A percentile compares a stretch with the other conserved stretches of the same genome.
Evolutionary conservation across 2,888 invertebrate genomes (phyloP).

Genomic region (Caenorhabditis doughertyi): DNA sequence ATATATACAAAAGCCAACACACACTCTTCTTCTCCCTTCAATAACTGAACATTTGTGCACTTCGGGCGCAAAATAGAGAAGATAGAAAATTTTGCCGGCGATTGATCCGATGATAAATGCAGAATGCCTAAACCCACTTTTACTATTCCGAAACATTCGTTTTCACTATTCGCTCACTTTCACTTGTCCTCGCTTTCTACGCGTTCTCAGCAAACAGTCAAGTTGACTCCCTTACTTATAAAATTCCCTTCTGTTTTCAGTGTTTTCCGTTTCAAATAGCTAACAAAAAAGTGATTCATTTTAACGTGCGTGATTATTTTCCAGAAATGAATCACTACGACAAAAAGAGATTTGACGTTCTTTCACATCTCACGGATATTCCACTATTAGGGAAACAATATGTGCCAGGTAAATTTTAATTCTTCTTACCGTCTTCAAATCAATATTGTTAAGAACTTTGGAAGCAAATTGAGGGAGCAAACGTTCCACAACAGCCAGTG

Average conservation of each 20-base stretch:
- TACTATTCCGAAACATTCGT: constrained; percentile 61
- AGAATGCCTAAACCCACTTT: constrained; percentile 44
- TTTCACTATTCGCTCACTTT: constrained; percentile 56
- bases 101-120: constrained; percentile 51
- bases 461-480: constrained; percentile 28
- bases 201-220: constrained; percentile 56
- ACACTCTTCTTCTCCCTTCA: not conserved
- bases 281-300: not conserved
- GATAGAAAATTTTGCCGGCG: constrained; percentile 21
- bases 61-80: constrained; percentile 17
- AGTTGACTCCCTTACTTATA: constrained; percentile 33
- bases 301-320: not conserved
- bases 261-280: constrained; percentile 6
- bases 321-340: constrained; percentile 5
- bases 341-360: constrained; percentile 43
- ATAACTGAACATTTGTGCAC: constrained; percentile 18
- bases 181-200: constrained; percentile 34
- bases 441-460: constrained; percentile 30
- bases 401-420: constrained; percentile 50
- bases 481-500: not conserved
- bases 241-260: constrained; percentile 33
- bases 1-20: constrained; percentile 4
- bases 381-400: constrained; percentile 59
- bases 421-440: not conserved
- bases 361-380: constrained; percentile 53